Evolutionary conservation across 2,888 invertebrate genomes (phyloP).

Genomic region (Cheilosia scutellata): DNA sequence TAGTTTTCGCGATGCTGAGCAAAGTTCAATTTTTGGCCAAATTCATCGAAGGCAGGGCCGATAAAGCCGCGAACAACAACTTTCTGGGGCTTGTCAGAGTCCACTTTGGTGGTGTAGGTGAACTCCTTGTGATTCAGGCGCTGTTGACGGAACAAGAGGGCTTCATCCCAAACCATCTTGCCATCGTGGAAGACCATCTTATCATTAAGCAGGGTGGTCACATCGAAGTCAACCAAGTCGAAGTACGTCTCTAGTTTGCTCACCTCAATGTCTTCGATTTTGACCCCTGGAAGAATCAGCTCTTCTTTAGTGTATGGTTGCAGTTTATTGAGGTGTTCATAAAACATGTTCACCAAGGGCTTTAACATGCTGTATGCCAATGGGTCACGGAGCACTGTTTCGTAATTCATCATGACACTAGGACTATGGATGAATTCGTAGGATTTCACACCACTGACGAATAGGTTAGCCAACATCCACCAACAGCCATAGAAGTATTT

Average conservation of each 20-base stretch:
- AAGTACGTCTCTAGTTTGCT: conserved; percentile 89
- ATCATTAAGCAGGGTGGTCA: conserved; percentile 86
- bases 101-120: conserved; percentile 85
- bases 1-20: conserved; percentile 87
- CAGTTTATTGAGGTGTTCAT: conserved; percentile 86
- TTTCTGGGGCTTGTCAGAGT: conserved; percentile 86
- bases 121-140: conserved; percentile 88
- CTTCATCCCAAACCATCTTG: conserved; percentile 80
- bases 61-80: conserved; percentile 88
- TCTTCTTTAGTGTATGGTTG: conserved; percentile 87
- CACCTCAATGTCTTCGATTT: conserved; percentile 87
- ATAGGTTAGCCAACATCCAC: conserved; percentile 79
- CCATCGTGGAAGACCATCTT: conserved; percentile 84
- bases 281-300: conserved; percentile 87
- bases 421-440: conserved; percentile 83
- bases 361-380: conserved; percentile 89
- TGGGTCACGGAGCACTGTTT: conserved; percentile 90
- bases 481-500: conserved; percentile 80
- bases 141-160: conserved; percentile 86
- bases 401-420: conserved; percentile 87
- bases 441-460: conserved; percentile 78
- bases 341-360: conserved; percentile 86
- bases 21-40: conserved; percentile 86
- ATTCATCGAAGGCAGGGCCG: conserved; percentile 88
- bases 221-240: conserved; percentile 88